These are phyloP conservation scores for Bombyx huttoni DNA, from an alignment of 2,888 invertebrate species.

Conservation along the genomic window DNA sequence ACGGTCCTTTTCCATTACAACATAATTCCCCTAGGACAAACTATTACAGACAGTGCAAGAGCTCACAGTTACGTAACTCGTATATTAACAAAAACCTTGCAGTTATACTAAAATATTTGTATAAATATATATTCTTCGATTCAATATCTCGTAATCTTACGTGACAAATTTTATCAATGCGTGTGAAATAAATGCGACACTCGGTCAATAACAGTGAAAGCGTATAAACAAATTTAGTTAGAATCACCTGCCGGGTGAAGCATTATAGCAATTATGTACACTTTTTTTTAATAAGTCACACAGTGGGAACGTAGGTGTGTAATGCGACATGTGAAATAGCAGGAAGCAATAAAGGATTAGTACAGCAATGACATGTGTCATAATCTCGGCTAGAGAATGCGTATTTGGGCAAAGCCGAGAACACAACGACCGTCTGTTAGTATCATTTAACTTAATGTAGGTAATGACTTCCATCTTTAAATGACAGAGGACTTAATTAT, in stretches of 20 bases:
- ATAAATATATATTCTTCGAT: neutral
- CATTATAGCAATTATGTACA: conserved; percentile 31
- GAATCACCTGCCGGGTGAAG: conserved; percentile 51
- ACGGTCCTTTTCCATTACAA: conserved; percentile 24
- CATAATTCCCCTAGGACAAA: conserved; percentile 3
- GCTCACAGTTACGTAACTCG: no score
- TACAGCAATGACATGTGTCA: neutral
- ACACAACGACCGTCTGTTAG: conserved; percentile 8
- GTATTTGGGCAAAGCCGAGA: conserved; percentile 5
- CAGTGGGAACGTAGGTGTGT: conserved; percentile 33
- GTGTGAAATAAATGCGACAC: conserved; percentile 29
- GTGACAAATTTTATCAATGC: conserved; percentile 2
- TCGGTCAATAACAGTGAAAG: conserved; percentile 3
- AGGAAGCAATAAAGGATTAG: conserved; percentile 10
- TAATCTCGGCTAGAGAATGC: neutral
- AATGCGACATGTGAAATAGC: conserved; percentile 2
- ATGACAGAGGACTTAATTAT: conserved; percentile 19
- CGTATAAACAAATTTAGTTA: conserved; percentile 35
- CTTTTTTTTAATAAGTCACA: conserved; percentile 33
- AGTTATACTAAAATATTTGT: no score
- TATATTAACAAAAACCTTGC: no score
- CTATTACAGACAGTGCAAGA: no score
- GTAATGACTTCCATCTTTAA: conserved; percentile 14
- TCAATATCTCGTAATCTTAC: neutral
- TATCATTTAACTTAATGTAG: conserved; percentile 16